A percentile compares a stretch with the other conserved stretches of the same genome.
Conservation (phyloP, 2,113 vertebrate species). For the Tychaedon coryphoeus region DNA sequence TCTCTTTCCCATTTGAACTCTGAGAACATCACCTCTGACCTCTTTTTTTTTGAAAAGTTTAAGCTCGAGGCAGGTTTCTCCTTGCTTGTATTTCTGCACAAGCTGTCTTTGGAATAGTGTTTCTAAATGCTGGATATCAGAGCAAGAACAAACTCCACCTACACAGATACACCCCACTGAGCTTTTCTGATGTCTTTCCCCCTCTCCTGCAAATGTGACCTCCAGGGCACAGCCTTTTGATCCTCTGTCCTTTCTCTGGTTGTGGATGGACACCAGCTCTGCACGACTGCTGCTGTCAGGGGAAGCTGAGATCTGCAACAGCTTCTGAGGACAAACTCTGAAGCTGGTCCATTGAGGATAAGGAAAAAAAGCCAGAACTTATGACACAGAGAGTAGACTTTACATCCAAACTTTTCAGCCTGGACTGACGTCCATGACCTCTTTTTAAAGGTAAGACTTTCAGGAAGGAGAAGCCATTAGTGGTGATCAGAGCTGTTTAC, state of each 20-base stretch:
- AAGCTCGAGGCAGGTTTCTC: not conserved
- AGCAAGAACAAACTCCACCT: slow-evolving; percentile 16
- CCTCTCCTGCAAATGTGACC: not conserved
- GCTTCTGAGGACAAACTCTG: not conserved
- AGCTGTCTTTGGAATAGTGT: not conserved
- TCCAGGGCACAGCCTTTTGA: slow-evolving; percentile 13
- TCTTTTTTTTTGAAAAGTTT: not conserved
- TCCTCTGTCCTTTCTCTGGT: not conserved
- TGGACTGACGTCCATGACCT: not conserved
- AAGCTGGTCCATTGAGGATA: not conserved
- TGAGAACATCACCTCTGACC: not conserved
- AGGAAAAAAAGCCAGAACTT: not conserved
- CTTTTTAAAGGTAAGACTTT: not conserved
- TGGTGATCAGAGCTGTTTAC: not conserved
- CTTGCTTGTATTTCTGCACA: not conserved
- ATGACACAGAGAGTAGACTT: not conserved
- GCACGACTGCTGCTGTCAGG: not conserved
- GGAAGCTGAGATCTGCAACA: not conserved
- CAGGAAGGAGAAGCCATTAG: not conserved
- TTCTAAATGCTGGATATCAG: not conserved
- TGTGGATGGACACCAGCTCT: not conserved
- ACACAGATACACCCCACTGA: not conserved
- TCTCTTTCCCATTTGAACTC: not conserved
- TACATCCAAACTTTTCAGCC: not conserved
- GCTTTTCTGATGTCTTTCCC: not conserved